phyloP scores from a whole-genome alignment of 2,888 invertebrate genomes.

The Nomada goodeniana region DNA sequence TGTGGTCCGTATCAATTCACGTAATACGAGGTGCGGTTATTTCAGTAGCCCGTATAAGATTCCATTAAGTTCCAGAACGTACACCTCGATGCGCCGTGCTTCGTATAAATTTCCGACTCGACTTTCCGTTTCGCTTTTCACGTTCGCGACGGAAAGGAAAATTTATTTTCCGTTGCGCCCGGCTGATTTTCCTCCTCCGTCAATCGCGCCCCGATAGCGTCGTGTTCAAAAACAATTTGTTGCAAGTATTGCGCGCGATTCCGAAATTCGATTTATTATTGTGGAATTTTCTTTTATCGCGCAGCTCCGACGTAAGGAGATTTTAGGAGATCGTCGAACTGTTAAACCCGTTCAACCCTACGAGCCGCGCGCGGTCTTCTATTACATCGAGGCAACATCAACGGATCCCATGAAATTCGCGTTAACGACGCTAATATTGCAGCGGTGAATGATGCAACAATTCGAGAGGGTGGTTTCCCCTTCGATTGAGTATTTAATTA shows the following conservation, averaged over 20 bases:
- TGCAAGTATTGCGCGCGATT: not conserved
- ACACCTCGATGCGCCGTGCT: no score
- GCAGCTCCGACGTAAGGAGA: not conserved
- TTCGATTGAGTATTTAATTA: no score
- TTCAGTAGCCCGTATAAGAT: constrained; percentile 5
- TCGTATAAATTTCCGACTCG: no score
- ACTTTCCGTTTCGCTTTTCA: no score
- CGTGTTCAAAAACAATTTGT: not conserved
- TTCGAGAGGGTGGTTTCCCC: no score
- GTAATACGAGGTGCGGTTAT: constrained; percentile 19
- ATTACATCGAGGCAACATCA: not conserved
- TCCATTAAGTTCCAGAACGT: not conserved
- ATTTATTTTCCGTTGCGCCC: no score
- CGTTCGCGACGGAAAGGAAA: no score
- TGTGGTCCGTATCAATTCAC: constrained; percentile 37
- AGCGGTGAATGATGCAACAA: no score
- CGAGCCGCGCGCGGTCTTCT: not conserved
- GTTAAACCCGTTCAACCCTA: constrained; percentile 38
- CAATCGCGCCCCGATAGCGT: no score
- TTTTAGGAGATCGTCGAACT: not conserved
- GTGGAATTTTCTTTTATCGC: not conserved
- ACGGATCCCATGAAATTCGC: not conserved
- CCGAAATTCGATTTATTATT: not conserved
- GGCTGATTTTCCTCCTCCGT: not conserved
- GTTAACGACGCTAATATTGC: no score